A percentile compares a stretch with the other conserved stretches of the same genome.
These are phyloP conservation scores for Hipposideros armiger DNA, from an alignment of 2,113 vertebrate genomes.

Conservation along the genomic window DNA sequence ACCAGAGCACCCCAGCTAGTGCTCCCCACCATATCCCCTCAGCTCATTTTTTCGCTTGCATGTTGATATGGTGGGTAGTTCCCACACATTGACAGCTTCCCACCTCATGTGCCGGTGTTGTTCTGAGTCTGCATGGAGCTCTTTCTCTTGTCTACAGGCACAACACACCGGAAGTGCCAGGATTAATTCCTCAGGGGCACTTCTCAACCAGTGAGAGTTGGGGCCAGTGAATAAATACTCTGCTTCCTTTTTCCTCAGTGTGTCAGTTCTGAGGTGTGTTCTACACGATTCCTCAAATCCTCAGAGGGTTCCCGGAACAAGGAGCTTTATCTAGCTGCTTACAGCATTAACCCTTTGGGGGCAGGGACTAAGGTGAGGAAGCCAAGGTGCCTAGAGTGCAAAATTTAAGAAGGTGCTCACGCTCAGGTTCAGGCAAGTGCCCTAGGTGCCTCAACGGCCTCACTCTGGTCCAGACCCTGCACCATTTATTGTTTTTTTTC, in stretches of 20 bases:
- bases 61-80: background rate
- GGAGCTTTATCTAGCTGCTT: background rate
- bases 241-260: background rate
- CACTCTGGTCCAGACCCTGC: background rate
- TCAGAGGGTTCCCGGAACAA: too few relatives aligned
- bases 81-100: background rate
- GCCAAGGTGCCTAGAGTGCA: rapidly evolving
- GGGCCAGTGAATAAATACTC: background rate
- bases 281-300: background rate
- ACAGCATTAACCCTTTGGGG: background rate
- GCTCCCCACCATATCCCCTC: background rate
- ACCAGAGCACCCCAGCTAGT: background rate
- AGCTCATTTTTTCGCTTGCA: background rate
- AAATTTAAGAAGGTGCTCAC: background rate
- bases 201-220: too few relatives aligned
- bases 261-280: background rate
- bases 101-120: background rate
- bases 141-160: background rate
- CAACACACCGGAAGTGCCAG: background rate
- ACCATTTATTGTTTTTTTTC: background rate
- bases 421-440: background rate
- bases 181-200: background rate
- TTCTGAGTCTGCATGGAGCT: background rate
- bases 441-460: background rate
- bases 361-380: background rate